Evolutionary conservation across 2,113 vertebrate genomes (phyloP).

Genomic region (Porphyrio hochstetteri): DNA sequence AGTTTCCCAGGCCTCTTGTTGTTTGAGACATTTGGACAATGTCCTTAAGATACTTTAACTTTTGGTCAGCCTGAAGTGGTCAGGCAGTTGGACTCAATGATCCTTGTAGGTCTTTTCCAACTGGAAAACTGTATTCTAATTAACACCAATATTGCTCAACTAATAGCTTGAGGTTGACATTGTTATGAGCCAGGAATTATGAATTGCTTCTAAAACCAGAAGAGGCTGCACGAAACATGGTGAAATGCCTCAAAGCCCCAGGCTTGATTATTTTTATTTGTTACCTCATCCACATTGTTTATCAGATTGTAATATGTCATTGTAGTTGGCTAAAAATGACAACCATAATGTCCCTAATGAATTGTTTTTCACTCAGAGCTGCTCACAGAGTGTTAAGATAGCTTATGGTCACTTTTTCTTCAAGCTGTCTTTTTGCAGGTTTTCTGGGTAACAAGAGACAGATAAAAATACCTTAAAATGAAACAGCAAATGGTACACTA

Average conservation of each 20-base stretch:
- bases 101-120: not conserved
- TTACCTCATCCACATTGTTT: not conserved
- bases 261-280: not conserved
- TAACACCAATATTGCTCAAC: slow-evolving; percentile 16
- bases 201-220: not conserved
- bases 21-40: not conserved
- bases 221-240: not conserved
- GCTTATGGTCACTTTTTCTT: not conserved
- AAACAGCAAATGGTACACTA: not conserved
- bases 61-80: not conserved
- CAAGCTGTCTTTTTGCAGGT: not conserved
- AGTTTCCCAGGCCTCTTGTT: fast-evolving
- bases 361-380: not conserved
- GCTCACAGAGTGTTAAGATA: not conserved
- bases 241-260: not conserved
- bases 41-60: not conserved
- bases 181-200: slow-evolving; percentile 29
- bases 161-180: slow-evolving; percentile 21
- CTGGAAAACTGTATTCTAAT: not conserved
- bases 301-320: not conserved
- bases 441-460: not conserved
- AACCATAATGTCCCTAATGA: not conserved
- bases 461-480: not conserved
- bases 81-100: not conserved
- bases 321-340: not conserved